Evolutionary conservation across 2,888 invertebrate species (phyloP).

Genomic region (Acronicta psi): DNA sequence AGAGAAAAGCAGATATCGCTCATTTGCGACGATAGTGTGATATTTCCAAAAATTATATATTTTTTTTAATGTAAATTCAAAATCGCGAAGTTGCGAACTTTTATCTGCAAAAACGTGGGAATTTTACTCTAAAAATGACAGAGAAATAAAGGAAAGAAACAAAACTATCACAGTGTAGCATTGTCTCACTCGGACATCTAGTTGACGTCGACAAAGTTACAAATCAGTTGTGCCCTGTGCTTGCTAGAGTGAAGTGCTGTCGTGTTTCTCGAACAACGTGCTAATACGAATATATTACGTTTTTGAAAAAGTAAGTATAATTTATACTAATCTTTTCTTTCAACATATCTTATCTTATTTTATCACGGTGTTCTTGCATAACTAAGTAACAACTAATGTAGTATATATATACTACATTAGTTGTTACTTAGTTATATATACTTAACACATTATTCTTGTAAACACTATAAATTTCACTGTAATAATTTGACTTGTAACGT

Average conservation of each 20-base stretch:
- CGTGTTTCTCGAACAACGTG: background rate
- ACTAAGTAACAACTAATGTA: too few species aligned
- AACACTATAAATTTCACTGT: constrained; percentile 3
- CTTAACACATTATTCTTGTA: background rate
- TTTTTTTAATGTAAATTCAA: too few species aligned
- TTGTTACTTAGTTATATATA: too few species aligned
- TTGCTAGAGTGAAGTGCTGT: constrained; percentile 6
- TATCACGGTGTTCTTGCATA: too few species aligned
- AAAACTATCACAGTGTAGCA: constrained; percentile 8
- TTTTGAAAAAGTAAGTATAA: too few species aligned
- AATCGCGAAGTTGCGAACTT: background rate
- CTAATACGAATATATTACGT: too few species aligned
- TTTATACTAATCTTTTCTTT: too few species aligned
- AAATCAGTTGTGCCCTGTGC: constrained; percentile 6
- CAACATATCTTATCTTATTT: too few species aligned
- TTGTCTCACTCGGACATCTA: constrained; percentile 3
- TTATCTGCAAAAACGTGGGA: constrained; percentile 7
- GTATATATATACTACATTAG: too few species aligned
- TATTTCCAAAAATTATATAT: too few species aligned
- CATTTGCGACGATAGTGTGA: too few species aligned
- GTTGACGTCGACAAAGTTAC: constrained; percentile 4
- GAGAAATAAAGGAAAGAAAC: constrained; percentile 2
- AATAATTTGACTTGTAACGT: constrained; percentile 3
- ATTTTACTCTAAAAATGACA: constrained; percentile 4
- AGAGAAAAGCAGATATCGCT: constrained; percentile 5